Base-by-base conservation (phyloP, 2,888 invertebrate species). In the Corbicula japonica region DNA sequence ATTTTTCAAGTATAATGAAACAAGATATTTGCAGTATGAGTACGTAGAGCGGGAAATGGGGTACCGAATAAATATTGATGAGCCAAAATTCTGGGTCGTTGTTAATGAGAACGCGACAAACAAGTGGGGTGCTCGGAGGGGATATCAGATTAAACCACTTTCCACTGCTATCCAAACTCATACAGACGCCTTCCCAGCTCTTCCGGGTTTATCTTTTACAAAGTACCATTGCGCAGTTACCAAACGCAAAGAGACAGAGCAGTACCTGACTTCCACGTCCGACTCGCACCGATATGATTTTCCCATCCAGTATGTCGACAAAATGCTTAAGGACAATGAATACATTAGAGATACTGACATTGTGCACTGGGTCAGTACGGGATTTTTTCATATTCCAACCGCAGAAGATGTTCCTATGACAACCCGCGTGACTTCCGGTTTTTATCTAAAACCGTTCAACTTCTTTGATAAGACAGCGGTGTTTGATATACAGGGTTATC, bases 401-500 rank as follows among this genome's bases (percentile, higher is more conserved):
- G 66, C 86, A 21, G 87, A 87, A 61, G 87, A 87, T 30, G 76
- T 87, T 38, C 87, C 87, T 15, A 87, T 87, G 83, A 87, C 87
- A n/a, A 66, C 76, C 8, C 60, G 80, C 23, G 85, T 85, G 4
- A 72, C 81, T 28, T 72, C 83, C 2, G 84, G 86, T 1, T 87
- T n/a, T n/a, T n/a, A n/a, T n/a, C n/a, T n/a, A n/a, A n/a, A n/a
- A n/a, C n/a, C n/a, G n/a, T n/a, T n/a, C n/a, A n/a, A n/a, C n/a
- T n/a, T n/a, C n/a, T n/a, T n/a, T n/a, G n/a, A n/a, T n/a, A n/a
- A n/a, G n/a, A n/a, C n/a, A n/a, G n/a, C n/a, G n/a, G n/a, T n/a
- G n/a, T n/a, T n/a, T n/a, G n/a, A n/a, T n/a, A n/a, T n/a, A n/a
- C n/a, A n/a, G n/a, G n/a, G n/a, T n/a, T n/a, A n/a, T n/a, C n/a